Evolutionary conservation across 2,888 invertebrate genomes (phyloP).

Genomic region (Xanthostigma xanthostigma): DNA sequence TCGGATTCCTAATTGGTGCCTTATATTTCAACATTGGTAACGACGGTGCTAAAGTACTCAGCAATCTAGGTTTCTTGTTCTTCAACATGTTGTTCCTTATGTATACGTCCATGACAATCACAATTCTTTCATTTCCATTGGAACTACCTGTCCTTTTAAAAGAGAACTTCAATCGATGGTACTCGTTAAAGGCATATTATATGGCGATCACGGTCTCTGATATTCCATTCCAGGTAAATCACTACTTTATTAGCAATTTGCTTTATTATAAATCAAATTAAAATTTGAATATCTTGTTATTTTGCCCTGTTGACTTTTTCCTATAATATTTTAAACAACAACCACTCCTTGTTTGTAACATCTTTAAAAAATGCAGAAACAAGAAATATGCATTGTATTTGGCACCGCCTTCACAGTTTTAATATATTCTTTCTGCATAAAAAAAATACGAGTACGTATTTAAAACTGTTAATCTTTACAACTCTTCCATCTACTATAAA

Average conservation of each 20-base stretch:
- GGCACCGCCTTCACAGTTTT: no score
- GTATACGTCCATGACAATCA: slow-evolving; percentile 99
- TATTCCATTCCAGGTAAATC: slow-evolving; percentile 86
- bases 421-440: no score
- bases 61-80: slow-evolving; percentile 92
- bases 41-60: slow-evolving; percentile 89
- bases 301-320: background rate
- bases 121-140: slow-evolving; percentile 90
- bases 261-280: background rate
- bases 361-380: background rate
- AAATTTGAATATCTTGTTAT: no score
- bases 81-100: slow-evolving; percentile 98
- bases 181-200: slow-evolving; percentile 87
- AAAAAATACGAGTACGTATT: no score
- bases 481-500: no score
- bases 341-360: slow-evolving; percentile 1
- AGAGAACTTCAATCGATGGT: slow-evolving; percentile 96
- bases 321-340: background rate
- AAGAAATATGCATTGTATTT: background rate
- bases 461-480: no score
- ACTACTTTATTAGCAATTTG: background rate
- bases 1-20: slow-evolving; percentile 87
- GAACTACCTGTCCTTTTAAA: slow-evolving; percentile 90
- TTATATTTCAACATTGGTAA: slow-evolving; percentile 92
- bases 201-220: slow-evolving; percentile 91